Evolutionary conservation across 2,113 vertebrate species (phyloP), one percentile per base, ranked within the genome.

Genomic region (Hucho hucho): DNA sequence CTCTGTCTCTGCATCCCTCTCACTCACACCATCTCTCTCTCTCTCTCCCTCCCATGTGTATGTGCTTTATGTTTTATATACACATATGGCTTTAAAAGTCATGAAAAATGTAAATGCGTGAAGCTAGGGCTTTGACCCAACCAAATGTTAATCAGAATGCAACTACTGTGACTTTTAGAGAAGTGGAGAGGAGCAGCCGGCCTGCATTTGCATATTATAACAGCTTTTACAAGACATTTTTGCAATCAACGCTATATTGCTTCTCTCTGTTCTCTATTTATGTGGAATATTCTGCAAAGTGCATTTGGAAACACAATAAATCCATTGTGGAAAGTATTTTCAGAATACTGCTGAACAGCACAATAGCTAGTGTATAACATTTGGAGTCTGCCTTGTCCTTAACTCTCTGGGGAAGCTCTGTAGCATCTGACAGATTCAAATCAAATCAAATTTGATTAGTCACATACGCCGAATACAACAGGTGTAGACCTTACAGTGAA

Each of bases 101-200:
- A 69, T 74, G 53, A 64, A 75, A 69, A 69, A 81, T 37, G 65
- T 49, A 73, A 66, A 66, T 37, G 20, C 61, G 22, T 20, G 22
- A 64, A 64, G 26, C 64, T 70, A n/a, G 37, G 9, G 20, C 81
- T 70, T 69, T 68, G 72, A 77, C 82, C 64, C 58, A 73, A 74
- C 78, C 81, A 77, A 70, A 73, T 78, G 73, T 77, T 71, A 47
- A 25, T 24, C 29, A 73, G 46, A 69, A 81, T 72, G 67, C 56
- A 47, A 43, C 58, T 25, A 28, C 69, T 77, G 49, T 59, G 68
- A 64, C 56, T 63, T 43, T 73, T 66, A 70, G 32, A 70, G 37
- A 56, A 29, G 63, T 22, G 46, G 26, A 63, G 28, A 46, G 32
- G 4, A 64, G 20, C 4, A 64, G 3, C 61, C 24, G 26, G 64